A percentile compares a stretch with the other conserved stretches of the same genome.
Conservation (phyloP, 2,888 invertebrate species). For the Nycteola revayana region DNA sequence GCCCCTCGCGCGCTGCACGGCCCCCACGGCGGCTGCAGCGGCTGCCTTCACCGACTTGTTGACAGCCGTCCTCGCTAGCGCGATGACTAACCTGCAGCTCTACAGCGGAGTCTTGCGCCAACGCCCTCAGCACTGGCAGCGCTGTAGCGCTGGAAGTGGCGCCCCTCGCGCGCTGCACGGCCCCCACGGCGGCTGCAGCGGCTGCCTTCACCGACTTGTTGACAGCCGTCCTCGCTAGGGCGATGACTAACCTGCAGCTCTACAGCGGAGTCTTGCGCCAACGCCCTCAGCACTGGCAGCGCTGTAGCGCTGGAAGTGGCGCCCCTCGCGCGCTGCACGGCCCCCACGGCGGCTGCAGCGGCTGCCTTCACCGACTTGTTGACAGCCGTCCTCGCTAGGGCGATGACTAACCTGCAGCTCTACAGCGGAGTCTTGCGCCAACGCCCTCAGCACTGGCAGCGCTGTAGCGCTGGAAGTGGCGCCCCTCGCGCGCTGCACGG, state of each 20-base stretch:
- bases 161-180: conserved; percentile 96
- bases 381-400: conserved; percentile 51
- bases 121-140: conserved; percentile 95
- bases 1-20: conserved; percentile 96
- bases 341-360: conserved; percentile 92
- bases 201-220: conserved; percentile 52
- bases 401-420: conserved; percentile 90
- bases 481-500: conserved; percentile 96
- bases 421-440: conserved; percentile 96
- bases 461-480: conserved; percentile 98
- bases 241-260: conserved; percentile 94
- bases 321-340: conserved; percentile 96
- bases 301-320: conserved; percentile 98
- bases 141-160: conserved; percentile 98
- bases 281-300: conserved; percentile 95
- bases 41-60: conserved; percentile 52
- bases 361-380: conserved; percentile 52
- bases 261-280: conserved; percentile 96
- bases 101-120: conserved; percentile 97
- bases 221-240: neutral
- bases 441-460: conserved; percentile 95
- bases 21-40: conserved; percentile 91
- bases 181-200: conserved; percentile 91
- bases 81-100: conserved; percentile 94
- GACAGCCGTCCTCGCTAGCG: neutral